Evolutionary conservation across 1,140 invertebrate species (phyloP).

Genomic region (Sogatella furcifera): DNA sequence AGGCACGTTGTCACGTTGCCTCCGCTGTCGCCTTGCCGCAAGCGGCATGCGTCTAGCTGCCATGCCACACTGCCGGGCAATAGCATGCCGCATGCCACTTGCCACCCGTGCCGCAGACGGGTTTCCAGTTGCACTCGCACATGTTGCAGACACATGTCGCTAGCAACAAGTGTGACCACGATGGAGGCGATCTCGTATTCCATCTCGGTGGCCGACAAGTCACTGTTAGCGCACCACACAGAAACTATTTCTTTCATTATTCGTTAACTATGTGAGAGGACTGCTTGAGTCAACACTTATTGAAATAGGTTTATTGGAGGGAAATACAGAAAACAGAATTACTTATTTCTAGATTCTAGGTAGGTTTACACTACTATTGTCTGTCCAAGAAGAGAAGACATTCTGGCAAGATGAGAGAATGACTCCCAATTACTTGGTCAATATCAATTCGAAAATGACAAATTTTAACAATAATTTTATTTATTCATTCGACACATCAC

Average conservation of each 20-base stretch:
- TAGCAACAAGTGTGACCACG: conserved; percentile 37
- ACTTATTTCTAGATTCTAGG: no score
- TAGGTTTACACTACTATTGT: no score
- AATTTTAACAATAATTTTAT: no score
- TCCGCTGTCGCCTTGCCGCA: background rate
- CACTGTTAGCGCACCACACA: background rate
- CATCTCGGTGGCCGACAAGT: conserved; percentile 48
- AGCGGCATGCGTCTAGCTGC: conserved; percentile 14
- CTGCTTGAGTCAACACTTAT: no score
- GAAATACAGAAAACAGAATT: background rate
- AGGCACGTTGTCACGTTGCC: conserved; percentile 15
- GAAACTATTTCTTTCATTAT: no score
- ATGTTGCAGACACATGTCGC: conserved; percentile 18
- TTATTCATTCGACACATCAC: no score
- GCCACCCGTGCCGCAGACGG: conserved; percentile 29
- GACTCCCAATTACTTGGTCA: no score
- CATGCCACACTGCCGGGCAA: conserved; percentile 30
- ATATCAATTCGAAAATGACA: no score
- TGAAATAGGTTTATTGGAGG: no score
- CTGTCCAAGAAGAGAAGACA: no score
- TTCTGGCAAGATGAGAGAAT: no score
- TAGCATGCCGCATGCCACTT: conserved; percentile 39
- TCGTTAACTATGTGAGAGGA: no score
- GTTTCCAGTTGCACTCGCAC: conserved; percentile 24
- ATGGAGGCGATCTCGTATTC: conserved; percentile 53